Base-by-base conservation (phyloP, 2,888 invertebrate species). In the Protodeltote pygarga region DNA sequence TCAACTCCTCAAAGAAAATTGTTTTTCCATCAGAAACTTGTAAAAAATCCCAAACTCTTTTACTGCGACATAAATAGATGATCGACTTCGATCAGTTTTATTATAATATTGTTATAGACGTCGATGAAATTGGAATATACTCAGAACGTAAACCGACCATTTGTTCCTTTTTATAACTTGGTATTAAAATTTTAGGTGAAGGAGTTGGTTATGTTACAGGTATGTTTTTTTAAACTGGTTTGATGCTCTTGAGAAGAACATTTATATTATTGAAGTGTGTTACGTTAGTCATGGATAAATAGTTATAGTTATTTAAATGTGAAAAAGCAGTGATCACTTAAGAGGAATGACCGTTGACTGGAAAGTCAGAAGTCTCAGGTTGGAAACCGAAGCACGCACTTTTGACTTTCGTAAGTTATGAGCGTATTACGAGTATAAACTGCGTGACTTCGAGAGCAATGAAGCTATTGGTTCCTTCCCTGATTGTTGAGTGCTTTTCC, bases 91-190 rank as follows among this genome's bases (percentile, higher is more conserved):
- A n/a, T 15, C 10, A 23, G 13, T 8, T 29, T 39, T 9, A 19
- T 27, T 9, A 20, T 14, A n/a, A 8, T 15, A 21, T 28, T 29
- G 21, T 29, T 28, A 20, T 20, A 15, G 29, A 23, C 15, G 5
- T 6, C 15, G 8, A 29, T 38, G 29, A 38, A 29, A 39, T 23
- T 39, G 21, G 21, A 23, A 23, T 23, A 23, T 13, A 11, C 11
- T 29, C 10, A 2, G 9, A 21, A 29, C 8, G 6, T 20, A 20
- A 20, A 28, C 14, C 20, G 8, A 10, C 15, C 9, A 20, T 14
- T 27, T 11, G 25, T 24, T 11, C 16, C 13, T 20, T 14, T 27
- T 37, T 21, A 38, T 5, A 21, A 8, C 10, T 15, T 2, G 1
- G 23, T 8, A 13, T 23, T 33, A 9, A 20, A 55, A 8, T 11